Conservation (phyloP, 2,113 vertebrate species). For the Ginglymostoma cirratum region DNA sequence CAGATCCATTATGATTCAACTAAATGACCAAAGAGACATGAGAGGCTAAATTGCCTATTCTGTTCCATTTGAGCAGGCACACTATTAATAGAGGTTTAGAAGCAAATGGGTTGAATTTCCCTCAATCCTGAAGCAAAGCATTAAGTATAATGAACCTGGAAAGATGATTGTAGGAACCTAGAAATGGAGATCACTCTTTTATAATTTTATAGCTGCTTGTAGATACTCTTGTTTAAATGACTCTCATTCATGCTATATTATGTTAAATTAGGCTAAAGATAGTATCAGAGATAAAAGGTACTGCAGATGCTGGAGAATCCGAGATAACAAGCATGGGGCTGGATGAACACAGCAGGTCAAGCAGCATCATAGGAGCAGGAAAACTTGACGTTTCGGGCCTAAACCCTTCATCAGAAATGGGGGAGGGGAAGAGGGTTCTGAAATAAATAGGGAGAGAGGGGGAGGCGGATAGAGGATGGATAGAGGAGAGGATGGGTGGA, state of each 20-base stretch:
- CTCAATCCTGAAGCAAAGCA: not conserved
- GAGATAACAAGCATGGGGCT: too few species aligned
- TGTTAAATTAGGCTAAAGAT: not conserved
- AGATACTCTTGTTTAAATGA: not conserved
- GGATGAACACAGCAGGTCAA: too few species aligned
- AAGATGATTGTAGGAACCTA: not conserved
- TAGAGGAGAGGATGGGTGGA: too few species aligned
- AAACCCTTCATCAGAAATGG: too few species aligned
- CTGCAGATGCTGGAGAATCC: too few species aligned
- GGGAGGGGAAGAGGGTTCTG: too few species aligned
- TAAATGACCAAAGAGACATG: not conserved
- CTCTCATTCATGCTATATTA: not conserved
- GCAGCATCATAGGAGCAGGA: too few species aligned
- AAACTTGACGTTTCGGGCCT: too few species aligned
- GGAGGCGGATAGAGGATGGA: too few species aligned
- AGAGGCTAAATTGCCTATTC: not conserved
- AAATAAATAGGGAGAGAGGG: too few species aligned
- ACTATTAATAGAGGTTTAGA: not conserved
- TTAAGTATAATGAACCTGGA: not conserved
- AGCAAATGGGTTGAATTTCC: not conserved
- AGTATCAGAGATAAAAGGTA: too few species aligned
- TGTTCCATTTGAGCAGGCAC: not conserved
- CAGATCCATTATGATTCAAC: not conserved
- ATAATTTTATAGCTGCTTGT: not conserved
- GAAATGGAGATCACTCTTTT: not conserved